phyloP scores from a whole-genome alignment of 2,888 invertebrate species.

The Lasius platythorax region DNA sequence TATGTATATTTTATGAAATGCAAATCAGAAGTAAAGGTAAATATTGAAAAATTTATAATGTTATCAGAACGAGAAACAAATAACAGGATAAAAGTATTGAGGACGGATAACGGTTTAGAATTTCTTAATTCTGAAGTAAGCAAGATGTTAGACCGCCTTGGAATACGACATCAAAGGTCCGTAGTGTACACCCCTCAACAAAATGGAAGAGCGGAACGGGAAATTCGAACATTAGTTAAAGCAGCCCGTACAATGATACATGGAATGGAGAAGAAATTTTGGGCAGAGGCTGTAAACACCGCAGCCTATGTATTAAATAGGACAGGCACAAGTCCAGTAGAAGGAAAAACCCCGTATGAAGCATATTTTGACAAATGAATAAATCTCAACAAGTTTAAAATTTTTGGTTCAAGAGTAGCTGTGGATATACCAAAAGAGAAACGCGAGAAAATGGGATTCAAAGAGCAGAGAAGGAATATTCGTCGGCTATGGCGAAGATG shows the following conservation, averaged over 20 bases:
- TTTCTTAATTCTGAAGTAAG: neutral
- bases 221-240: neutral
- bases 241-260: neutral
- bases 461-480: neutral
- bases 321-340: neutral
- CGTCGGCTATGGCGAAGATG: neutral
- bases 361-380: neutral
- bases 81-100: neutral
- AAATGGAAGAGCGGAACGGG: neutral
- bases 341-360: neutral
- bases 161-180: slow-evolving; percentile 2
- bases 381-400: neutral
- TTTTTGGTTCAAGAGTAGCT: neutral
- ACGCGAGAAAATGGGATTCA: neutral
- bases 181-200: neutral
- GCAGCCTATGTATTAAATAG: neutral
- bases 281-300: neutral
- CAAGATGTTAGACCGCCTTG: neutral
- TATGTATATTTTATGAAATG: neutral
- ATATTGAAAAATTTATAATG: neutral
- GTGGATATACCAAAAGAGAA: neutral
- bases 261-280: neutral
- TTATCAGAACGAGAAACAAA: neutral
- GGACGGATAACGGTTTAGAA: neutral
- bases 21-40: neutral